phyloP scores from a whole-genome alignment of 2,797 vertebrate species.

The Lophius americanus region DNA sequence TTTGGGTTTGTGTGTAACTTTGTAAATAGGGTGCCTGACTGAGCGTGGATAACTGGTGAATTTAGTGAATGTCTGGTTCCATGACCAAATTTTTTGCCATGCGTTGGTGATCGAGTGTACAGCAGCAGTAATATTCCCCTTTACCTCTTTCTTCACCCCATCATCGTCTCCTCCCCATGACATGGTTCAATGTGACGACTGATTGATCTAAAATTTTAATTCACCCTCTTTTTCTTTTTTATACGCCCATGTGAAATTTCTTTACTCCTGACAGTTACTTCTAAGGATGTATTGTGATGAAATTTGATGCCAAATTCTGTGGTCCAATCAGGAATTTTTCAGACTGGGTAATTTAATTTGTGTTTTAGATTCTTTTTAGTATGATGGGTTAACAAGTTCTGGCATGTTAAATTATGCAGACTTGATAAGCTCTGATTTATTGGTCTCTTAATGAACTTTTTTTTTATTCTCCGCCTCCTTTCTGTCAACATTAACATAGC shows the following conservation, averaged over 20 bases:
- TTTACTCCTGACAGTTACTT: slow-evolving; percentile 7
- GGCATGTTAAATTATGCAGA: neutral
- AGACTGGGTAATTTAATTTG: neutral
- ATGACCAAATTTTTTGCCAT: slow-evolving; percentile 53
- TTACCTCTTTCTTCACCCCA: slow-evolving; percentile 14
- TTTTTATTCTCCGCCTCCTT: too few relatives aligned
- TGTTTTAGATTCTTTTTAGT: neutral
- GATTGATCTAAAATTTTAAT: slow-evolving; percentile 12
- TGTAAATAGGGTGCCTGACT: slow-evolving; percentile 78
- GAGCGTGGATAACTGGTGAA: slow-evolving; percentile 46
- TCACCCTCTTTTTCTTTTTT: neutral
- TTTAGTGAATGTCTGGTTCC: slow-evolving; percentile 57
- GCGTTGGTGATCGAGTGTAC: slow-evolving; percentile 18
- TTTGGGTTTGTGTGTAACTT: slow-evolving; percentile 70
- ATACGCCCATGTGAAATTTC: slow-evolving; percentile 10
- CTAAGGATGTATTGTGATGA: neutral
- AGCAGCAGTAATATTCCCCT: slow-evolving; percentile 46
- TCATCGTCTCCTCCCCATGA: slow-evolving; percentile 26
- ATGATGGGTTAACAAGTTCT: neutral
- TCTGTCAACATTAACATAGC: neutral
- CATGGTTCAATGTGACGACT: slow-evolving; percentile 9
- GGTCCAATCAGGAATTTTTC: neutral
- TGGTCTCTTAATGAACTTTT: too few relatives aligned
- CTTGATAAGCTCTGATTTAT: neutral
- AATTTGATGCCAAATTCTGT: neutral